These are phyloP conservation scores for Lemur catta DNA, from an alignment of 2,797 vertebrate genomes.

Conservation along the genomic window DNA sequence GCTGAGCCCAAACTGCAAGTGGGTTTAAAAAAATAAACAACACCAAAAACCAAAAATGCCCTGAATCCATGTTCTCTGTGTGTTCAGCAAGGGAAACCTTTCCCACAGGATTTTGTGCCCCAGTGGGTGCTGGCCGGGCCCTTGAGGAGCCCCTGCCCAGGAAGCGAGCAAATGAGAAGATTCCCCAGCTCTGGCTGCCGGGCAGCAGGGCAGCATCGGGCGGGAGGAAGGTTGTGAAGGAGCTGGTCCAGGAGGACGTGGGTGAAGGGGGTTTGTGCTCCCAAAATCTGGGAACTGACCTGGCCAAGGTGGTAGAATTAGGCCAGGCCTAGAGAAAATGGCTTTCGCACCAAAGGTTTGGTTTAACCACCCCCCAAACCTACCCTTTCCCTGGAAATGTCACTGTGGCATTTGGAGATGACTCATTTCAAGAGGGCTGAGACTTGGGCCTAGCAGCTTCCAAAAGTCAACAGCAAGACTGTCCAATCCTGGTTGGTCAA, in stretches of 20 bases:
- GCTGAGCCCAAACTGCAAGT: conserved; percentile 66
- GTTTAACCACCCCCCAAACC: neutral
- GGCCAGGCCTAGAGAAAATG: neutral
- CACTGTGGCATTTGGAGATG: neutral
- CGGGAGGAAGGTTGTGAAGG: neutral
- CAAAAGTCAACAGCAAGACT: conserved; percentile 57
- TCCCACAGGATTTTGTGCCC: neutral
- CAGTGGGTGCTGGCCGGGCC: neutral
- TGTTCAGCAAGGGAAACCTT: neutral
- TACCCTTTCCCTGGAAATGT: neutral
- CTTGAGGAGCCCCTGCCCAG: neutral
- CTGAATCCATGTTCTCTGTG: neutral
- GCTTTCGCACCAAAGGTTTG: neutral
- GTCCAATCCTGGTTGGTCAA: conserved; percentile 63
- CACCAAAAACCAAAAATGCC: conserved; percentile 37
- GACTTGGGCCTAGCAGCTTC: conserved; percentile 6
- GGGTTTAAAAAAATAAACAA: conserved; percentile 75
- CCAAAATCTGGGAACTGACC: neutral
- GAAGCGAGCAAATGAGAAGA: neutral
- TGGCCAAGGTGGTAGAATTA: neutral
- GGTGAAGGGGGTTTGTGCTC: neutral
- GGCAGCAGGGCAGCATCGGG: neutral
- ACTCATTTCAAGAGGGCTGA: neutral
- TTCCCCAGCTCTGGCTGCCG: neutral
- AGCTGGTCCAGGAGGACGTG: neutral